Conservation (phyloP, 2,113 vertebrate species). For the Leucopternis melanops region DNA sequence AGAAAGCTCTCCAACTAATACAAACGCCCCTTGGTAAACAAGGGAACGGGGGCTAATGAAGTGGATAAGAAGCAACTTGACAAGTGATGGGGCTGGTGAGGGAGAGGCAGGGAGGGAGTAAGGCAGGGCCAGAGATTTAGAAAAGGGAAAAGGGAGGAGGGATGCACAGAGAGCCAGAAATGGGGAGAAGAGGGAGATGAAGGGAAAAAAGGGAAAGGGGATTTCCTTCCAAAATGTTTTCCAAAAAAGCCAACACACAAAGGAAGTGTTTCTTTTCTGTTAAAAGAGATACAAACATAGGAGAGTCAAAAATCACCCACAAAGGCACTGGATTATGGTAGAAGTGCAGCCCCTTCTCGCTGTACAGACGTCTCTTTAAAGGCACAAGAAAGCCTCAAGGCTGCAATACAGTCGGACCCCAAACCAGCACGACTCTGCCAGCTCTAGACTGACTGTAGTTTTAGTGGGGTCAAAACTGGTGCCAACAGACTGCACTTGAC, state of each 20-base stretch:
- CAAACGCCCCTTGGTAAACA: conserved; percentile 48
- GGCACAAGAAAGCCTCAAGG: not conserved
- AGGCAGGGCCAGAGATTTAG: not conserved
- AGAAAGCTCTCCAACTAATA: conserved; percentile 60
- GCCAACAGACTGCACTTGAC: not conserved
- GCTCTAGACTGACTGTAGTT: not conserved
- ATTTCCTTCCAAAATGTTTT: not conserved
- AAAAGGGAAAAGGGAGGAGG: not conserved
- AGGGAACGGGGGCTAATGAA: not conserved
- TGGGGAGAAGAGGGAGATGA: not conserved
- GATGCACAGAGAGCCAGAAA: not conserved
- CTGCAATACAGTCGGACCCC: fast-evolving
- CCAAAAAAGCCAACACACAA: not conserved
- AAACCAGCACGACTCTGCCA: not conserved
- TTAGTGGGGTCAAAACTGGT: fast-evolving
- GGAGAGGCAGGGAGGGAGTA: not conserved
- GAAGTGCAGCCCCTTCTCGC: not conserved
- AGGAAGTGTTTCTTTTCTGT: not conserved
- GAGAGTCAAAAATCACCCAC: no score
- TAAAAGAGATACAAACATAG: not conserved
- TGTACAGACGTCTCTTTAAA: fast-evolving
- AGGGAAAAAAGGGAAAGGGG: not conserved
- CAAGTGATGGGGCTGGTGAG: not conserved
- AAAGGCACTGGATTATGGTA: not conserved
- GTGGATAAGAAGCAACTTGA: not conserved